Percentiles rank a stretch among this genome's conserved stretches.
Conservation (phyloP, 2,797 vertebrate species). For the Corythornis leucogaster region DNA sequence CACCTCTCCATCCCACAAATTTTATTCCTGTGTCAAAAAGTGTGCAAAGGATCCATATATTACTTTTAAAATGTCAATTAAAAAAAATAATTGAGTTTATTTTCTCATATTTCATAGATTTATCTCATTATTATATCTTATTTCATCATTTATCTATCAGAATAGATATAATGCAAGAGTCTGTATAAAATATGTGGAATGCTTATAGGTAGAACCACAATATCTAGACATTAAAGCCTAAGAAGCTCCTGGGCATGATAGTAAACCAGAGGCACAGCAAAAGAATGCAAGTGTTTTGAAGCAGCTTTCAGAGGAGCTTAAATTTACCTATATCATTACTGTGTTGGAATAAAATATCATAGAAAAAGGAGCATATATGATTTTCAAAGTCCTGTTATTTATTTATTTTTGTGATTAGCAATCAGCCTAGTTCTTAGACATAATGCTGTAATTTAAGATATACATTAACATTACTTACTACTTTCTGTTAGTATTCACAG, state of each 20-base stretch:
- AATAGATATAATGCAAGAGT: not conserved
- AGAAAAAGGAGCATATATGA: not conserved
- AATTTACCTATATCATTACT: not conserved
- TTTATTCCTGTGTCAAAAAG: not conserved
- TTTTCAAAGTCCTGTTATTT: not conserved
- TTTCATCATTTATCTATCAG: not conserved
- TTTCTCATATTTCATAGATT: not conserved
- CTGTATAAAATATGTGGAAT: not conserved
- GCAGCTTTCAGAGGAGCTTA: not conserved
- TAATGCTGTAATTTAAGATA: not conserved
- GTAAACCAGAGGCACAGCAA: not conserved
- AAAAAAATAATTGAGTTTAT: not conserved
- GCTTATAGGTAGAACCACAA: not conserved
- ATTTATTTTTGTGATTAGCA: not conserved
- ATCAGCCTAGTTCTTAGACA: not conserved
- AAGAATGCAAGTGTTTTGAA: not conserved
- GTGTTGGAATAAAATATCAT: not conserved
- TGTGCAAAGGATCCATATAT: not conserved
- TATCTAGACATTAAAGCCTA: not conserved
- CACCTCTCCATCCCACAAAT: not conserved
- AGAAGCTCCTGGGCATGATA: not conserved
- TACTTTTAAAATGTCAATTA: not conserved
- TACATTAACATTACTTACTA: not conserved
- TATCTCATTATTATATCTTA: no score
- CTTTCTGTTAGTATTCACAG: not conserved